Evolutionary conservation across 2,113 vertebrate genomes (phyloP).

Genomic region (Bubo bubo): DNA sequence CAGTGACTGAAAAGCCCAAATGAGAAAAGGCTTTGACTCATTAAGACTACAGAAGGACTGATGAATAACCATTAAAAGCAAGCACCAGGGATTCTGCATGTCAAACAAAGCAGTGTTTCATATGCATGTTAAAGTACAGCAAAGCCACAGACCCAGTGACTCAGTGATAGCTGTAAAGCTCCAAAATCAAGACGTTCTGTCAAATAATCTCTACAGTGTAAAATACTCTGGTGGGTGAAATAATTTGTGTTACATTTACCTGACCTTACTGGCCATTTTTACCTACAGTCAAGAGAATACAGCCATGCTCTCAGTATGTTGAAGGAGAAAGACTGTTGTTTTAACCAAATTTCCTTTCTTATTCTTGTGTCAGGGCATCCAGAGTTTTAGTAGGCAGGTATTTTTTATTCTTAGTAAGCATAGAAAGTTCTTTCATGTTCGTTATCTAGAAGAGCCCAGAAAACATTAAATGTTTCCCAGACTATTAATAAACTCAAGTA

Average conservation of each 20-base stretch:
- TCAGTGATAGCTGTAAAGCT: neutral
- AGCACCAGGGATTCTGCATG: neutral
- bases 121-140: neutral
- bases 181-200: neutral
- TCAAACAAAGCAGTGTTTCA: neutral
- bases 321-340: neutral
- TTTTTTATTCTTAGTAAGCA: neutral
- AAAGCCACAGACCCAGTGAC: neutral
- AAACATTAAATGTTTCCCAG: neutral
- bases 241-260: neutral
- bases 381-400: neutral
- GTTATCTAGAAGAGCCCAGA: neutral
- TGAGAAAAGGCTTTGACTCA: neutral
- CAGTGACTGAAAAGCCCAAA: neutral
- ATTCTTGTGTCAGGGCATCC: neutral
- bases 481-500: neutral
- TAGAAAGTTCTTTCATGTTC: neutral
- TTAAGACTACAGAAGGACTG: neutral
- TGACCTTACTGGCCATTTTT: neutral
- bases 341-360: neutral
- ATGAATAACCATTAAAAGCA: neutral
- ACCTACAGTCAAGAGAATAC: neutral
- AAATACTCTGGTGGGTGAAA: neutral
- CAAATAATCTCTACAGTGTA: neutral
- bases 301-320: accelerated